These are phyloP conservation scores for Xerus inauris DNA, from an alignment of 2,113 vertebrate species.

Conservation along the genomic window DNA sequence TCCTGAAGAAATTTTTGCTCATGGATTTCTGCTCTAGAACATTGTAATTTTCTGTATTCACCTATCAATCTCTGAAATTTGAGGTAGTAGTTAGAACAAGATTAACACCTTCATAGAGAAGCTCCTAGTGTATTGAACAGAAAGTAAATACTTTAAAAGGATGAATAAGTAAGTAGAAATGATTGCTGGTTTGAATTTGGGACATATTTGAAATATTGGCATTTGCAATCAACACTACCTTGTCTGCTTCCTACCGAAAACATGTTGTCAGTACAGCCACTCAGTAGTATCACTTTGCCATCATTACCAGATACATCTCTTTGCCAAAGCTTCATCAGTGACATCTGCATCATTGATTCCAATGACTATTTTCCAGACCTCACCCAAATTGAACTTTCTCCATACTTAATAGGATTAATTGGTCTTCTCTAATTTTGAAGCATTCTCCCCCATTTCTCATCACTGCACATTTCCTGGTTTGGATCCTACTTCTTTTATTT, in stretches of 20 bases:
- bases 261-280: not conserved
- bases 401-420: not conserved
- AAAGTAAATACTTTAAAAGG: not conserved
- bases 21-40: not conserved
- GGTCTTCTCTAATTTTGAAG: not conserved
- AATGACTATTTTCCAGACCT: not conserved
- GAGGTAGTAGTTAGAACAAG: not conserved
- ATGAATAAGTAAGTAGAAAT: not conserved
- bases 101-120: not conserved
- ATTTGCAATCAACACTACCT: not conserved
- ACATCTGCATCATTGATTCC: not conserved
- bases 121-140: not conserved
- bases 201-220: not conserved
- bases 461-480: not conserved
- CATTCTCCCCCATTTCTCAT: not conserved
- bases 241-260: not conserved
- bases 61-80: not conserved
- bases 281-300: not conserved
- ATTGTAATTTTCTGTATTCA: not conserved
- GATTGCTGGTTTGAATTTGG: not conserved
- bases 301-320: not conserved
- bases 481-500: not conserved
- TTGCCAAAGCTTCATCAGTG: not conserved
- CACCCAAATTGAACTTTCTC: not conserved
- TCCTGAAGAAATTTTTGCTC: too few species aligned